These are phyloP conservation scores for Abscondita cerata DNA, from an alignment of 2,888 invertebrate species.

Conservation along the genomic window DNA sequence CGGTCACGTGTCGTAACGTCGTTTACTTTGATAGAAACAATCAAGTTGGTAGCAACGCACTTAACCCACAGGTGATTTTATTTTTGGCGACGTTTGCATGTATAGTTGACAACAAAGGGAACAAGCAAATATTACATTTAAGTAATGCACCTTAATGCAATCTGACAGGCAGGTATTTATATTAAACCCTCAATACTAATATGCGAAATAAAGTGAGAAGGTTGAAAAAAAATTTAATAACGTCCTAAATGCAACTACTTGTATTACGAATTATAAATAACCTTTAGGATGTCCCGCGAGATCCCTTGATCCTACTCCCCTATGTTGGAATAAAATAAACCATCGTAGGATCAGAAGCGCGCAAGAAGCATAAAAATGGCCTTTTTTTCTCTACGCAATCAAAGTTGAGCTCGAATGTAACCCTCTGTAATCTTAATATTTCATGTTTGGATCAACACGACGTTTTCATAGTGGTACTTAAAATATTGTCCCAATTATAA, in stretches of 20 bases:
- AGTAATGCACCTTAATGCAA: slow-evolving; percentile 19
- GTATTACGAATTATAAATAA: slow-evolving; percentile 32
- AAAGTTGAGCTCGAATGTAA: slow-evolving; percentile 49
- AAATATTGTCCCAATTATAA: slow-evolving; percentile 26
- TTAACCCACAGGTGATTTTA: slow-evolving; percentile 36
- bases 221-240: slow-evolving; percentile 11
- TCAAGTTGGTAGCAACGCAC: slow-evolving; percentile 29
- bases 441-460: slow-evolving; percentile 42
- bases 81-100: slow-evolving; percentile 22
- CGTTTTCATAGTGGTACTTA: slow-evolving; percentile 23
- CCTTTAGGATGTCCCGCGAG: slow-evolving; percentile 28
- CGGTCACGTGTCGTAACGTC: slow-evolving; percentile 41
- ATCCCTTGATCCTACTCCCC: slow-evolving; percentile 34
- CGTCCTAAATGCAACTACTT: slow-evolving; percentile 16
- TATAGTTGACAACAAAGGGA: slow-evolving; percentile 15
- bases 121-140: slow-evolving; percentile 26
- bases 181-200: slow-evolving; percentile 12
- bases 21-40: slow-evolving; percentile 38
- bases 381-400: slow-evolving; percentile 52
- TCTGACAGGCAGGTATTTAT: slow-evolving; percentile 18
- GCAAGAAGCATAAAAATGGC: slow-evolving; percentile 55
- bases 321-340: slow-evolving; percentile 39
- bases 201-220: slow-evolving; percentile 9
- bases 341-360: slow-evolving; percentile 44
- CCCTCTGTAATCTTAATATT: slow-evolving; percentile 52